Conservation (phyloP, 2,888 invertebrate species). For the Stegophylla sp. region DNA sequence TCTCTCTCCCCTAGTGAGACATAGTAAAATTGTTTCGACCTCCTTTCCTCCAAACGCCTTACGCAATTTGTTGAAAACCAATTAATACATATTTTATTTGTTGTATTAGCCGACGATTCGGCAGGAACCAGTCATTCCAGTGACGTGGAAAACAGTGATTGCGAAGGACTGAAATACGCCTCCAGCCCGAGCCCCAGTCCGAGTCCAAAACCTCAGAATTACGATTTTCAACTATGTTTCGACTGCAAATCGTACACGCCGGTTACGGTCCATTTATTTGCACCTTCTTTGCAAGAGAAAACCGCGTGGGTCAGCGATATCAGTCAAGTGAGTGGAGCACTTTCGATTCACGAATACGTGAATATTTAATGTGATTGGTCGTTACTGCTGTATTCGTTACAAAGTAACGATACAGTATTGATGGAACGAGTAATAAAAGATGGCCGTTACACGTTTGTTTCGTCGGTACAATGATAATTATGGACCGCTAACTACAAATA, state of each 20-base stretch:
- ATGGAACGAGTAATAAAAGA: no score
- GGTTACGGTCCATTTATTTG: conserved; percentile 78
- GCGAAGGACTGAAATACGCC: conserved; percentile 47
- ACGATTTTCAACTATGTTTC: conserved; percentile 77
- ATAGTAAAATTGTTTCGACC: no score
- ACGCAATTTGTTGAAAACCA: no score
- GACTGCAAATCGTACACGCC: conserved; percentile 74
- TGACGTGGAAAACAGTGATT: conserved; percentile 53
- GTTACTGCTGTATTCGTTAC: no score
- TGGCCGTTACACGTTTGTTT: no score
- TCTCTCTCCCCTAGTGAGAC: no score
- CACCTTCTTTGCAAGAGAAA: conserved; percentile 85
- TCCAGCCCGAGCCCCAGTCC: conserved; percentile 61
- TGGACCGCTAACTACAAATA: no score
- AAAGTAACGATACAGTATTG: no score
- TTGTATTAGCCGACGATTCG: conserved; percentile 39
- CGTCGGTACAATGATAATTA: no score
- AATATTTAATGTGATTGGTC: neutral
- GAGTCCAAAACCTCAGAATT: conserved; percentile 67
- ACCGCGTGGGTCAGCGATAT: conserved; percentile 93
- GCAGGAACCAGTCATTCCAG: conserved; percentile 53
- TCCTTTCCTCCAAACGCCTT: no score
- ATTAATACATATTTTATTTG: neutral
- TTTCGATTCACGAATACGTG: no score
- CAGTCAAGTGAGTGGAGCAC: conserved; percentile 74